These are phyloP conservation scores for Geotrypetes seraphini DNA, from an alignment of 2,797 vertebrate species.

Conservation along the genomic window DNA sequence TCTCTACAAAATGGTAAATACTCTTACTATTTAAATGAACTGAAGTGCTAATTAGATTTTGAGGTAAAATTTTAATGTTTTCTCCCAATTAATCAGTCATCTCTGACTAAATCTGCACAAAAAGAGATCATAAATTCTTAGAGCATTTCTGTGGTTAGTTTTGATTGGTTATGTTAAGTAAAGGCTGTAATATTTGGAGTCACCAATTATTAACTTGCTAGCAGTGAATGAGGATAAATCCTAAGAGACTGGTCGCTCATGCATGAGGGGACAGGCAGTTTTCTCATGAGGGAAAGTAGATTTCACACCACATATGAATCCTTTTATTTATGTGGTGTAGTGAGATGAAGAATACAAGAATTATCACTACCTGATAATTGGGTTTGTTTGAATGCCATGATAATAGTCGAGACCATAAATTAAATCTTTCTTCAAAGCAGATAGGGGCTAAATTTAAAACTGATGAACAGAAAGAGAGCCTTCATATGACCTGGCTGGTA, in stretches of 20 bases:
- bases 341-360: too few species aligned
- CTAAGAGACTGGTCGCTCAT: too few species aligned
- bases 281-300: conserved; percentile 24
- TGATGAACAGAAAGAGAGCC: too few species aligned
- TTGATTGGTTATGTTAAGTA: conserved; percentile 39
- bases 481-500: too few species aligned
- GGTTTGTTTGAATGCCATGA: too few species aligned
- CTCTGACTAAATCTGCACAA: conserved; percentile 52
- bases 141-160: conserved; percentile 39
- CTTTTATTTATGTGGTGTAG: too few species aligned
- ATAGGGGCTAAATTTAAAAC: too few species aligned
- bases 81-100: conserved; percentile 59
- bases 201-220: conserved; percentile 25
- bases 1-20: conserved; percentile 58
- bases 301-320: conserved; percentile 15
- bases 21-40: conserved; percentile 60
- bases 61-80: conserved; percentile 64
- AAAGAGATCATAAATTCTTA: conserved; percentile 54
- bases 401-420: too few species aligned
- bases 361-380: too few species aligned
- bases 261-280: too few species aligned
- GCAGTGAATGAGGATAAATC: conserved; percentile 24
- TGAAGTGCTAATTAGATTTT: conserved; percentile 72
- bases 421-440: too few species aligned
- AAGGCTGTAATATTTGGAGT: conserved; percentile 34